phyloP scores from a whole-genome alignment of 2,113 vertebrate genomes.

The Athene noctua region DNA sequence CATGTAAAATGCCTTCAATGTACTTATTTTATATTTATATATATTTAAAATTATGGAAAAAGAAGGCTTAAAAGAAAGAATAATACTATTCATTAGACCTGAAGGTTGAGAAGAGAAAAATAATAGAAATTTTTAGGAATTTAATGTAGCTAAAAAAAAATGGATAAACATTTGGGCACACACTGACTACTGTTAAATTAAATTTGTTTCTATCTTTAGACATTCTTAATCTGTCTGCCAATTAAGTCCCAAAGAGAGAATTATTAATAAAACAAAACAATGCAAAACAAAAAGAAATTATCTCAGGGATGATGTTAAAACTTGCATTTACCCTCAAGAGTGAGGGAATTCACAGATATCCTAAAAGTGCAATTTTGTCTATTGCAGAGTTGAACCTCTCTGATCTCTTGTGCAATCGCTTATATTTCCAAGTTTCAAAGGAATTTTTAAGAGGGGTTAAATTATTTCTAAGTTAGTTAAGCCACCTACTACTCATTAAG shows the following conservation, averaged over 20 bases:
- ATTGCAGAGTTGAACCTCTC: not conserved
- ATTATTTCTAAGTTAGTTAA: constrained; percentile 8
- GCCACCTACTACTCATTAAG: not conserved
- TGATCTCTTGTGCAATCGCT: not conserved
- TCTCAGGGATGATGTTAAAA: not conserved
- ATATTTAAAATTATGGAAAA: not conserved
- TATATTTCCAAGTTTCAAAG: not conserved
- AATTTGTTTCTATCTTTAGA: not conserved
- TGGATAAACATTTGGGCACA: not conserved
- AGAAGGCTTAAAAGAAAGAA: not conserved
- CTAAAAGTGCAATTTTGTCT: not conserved
- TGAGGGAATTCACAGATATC: not conserved
- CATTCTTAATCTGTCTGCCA: not conserved
- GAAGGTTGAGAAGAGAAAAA: not conserved
- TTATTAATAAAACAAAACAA: not conserved
- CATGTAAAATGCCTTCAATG: not conserved
- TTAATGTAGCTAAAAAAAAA: not conserved
- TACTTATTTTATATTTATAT: not conserved
- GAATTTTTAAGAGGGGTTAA: not conserved
- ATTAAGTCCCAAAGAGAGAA: not conserved
- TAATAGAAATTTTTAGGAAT: not conserved
- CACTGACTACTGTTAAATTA: not conserved
- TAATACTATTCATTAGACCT: not conserved
- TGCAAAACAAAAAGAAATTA: not conserved
- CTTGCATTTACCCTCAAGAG: not conserved